Conservation (phyloP, 2,113 vertebrate genomes). For the mouse (Mus musculus) region DNA sequence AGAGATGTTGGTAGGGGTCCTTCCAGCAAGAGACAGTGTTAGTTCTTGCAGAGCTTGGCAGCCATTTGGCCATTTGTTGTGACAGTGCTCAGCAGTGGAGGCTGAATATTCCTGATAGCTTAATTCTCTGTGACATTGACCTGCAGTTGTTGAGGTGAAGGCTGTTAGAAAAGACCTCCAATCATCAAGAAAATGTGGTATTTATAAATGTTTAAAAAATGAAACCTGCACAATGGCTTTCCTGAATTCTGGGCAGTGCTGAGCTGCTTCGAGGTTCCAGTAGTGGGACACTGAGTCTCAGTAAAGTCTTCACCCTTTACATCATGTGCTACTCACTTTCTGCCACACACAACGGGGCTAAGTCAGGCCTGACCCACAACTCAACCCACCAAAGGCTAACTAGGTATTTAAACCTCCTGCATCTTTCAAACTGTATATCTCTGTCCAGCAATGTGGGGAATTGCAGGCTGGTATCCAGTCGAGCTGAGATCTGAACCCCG, state of each 20-base stretch:
- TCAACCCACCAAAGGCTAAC: not conserved
- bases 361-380: not conserved
- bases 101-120: conserved; percentile 27
- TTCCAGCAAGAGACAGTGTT: not conserved
- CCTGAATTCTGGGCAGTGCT: not conserved
- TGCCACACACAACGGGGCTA: not conserved
- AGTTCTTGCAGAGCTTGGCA: not conserved
- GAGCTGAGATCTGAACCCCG: no score
- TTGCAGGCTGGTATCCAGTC: no score
- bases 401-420: not conserved
- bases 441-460: not conserved
- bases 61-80: conserved; percentile 52
- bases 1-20: not conserved
- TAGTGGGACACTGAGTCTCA: not conserved
- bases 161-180: conserved; percentile 12
- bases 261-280: not conserved
- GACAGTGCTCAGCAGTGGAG: conserved; percentile 4
- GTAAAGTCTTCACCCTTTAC: accelerated
- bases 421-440: conserved; percentile 22
- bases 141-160: conserved; percentile 11
- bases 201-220: conserved; percentile 58
- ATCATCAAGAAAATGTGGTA: conserved; percentile 30
- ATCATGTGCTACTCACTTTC: not conserved
- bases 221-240: conserved; percentile 50
- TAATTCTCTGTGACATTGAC: not conserved